Evolutionary conservation across 2,888 invertebrate species (phyloP).

Genomic region (Cantharis rustica): DNA sequence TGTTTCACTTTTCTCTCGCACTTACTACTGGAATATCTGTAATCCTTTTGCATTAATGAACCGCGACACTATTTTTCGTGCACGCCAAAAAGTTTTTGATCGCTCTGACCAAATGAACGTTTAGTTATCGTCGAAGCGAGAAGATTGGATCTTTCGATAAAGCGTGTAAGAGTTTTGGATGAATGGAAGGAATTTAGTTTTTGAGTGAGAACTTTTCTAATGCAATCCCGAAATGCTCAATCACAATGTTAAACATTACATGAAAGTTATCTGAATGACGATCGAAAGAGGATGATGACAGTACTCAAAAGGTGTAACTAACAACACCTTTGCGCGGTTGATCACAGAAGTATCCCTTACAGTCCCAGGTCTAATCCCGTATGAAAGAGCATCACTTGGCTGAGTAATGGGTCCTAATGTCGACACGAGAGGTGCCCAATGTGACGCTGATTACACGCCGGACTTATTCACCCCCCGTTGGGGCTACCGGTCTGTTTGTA

Average conservation of each 20-base stretch:
- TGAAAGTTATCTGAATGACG: conserved; percentile 34
- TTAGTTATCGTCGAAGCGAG: background rate
- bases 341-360: conserved; percentile 41
- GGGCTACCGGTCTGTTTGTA: conserved; percentile 30
- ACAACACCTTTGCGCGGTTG: conserved; percentile 40
- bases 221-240: conserved; percentile 18
- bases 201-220: background rate
- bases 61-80: background rate
- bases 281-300: conserved; percentile 35
- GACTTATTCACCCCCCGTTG: conserved; percentile 37
- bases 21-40: background rate
- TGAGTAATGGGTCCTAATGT: conserved; percentile 51
- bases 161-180: background rate
- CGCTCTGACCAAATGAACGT: background rate
- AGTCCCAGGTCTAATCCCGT: conserved; percentile 38
- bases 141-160: background rate
- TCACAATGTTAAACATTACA: conserved; percentile 30
- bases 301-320: conserved; percentile 40
- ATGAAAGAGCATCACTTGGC: conserved; percentile 46
- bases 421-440: conserved; percentile 48
- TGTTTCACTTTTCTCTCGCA: conserved; percentile 26
- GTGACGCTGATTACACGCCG: conserved; percentile 39
- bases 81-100: background rate
- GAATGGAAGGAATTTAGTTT: background rate
- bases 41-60: background rate